Evolutionary conservation across 1,140 invertebrate species (phyloP), one percentile per base, ranked within the genome.

Genomic region (Anoplophora glabripennis): DNA sequence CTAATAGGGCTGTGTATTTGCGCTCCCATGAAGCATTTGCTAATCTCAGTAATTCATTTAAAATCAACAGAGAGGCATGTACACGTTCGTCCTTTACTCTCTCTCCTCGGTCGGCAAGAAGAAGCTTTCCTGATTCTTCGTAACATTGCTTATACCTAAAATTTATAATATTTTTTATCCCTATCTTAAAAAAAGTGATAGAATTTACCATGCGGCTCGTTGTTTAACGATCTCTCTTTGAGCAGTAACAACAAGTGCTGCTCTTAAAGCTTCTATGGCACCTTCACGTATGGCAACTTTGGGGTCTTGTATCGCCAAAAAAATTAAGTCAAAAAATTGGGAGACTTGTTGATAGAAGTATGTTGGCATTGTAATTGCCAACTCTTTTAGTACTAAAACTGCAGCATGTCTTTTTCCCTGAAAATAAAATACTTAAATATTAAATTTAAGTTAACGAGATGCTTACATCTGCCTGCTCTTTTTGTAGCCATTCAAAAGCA

Each of bases 331-430:
- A 76, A 99, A 99, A 76, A 99, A 99, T 45, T 88, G 88, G 12
- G 92, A 92, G 0, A 98, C 93, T 83, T 97, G 93, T 78, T 98
- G 95, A 74, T 97, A 99, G 76, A 99, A 99, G 76, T 96, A 97
- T 11, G 96, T 98, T 2, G 96, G 96, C 78, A 96, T 94, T 10
- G 92, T 92, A 12, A 94, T 87, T 9, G 97, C 97, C 11, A 99
- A 77, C 78, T 99, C 97, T 70, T 92, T 87, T 7, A 98, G 75
- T 9, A 99, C 86, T 17, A 99, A 79, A 3, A 97, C 94, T 1
- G 94, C 93, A 7, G 94, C 93, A 75, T 95, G 92, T 57, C 93
- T 81, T 72, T 92, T 90, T 0, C 89, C 84, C 73, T 80, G 53
- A 34, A 70, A 71, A 58, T 38, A 41, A 36, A 48, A 35, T n/a